Percentiles rank a stretch among this genome's conserved stretches.
phyloP scores from a whole-genome alignment of 2,797 vertebrate genomes.

The Tenualosa ilisha region DNA sequence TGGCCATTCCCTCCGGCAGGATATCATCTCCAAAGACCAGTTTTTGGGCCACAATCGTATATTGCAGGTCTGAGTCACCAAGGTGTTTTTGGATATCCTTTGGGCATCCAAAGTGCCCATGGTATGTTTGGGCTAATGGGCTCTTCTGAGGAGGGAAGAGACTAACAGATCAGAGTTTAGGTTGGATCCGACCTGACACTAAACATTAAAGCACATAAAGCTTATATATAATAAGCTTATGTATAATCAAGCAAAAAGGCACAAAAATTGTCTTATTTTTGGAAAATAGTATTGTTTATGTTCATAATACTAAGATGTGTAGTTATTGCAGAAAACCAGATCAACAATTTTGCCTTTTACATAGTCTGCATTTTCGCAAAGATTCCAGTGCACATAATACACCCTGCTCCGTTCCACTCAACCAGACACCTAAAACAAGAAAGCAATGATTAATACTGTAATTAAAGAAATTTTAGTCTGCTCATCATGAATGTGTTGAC shows the following conservation, averaged over 20 bases:
- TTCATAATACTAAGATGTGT: no score
- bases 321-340: no score
- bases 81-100: neutral
- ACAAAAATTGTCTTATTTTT: neutral
- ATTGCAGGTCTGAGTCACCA: neutral
- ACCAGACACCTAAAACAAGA: neutral
- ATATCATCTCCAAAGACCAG: constrained; percentile 1
- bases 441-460: neutral
- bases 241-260: neutral
- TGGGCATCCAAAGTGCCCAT: neutral
- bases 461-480: neutral
- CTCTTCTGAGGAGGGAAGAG: neutral
- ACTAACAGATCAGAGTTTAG: neutral
- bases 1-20: constrained; percentile 10
- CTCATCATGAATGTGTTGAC: neutral
- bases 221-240: no score
- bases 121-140: neutral
- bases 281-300: neutral
- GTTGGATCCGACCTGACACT: neutral
- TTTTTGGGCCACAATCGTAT: neutral
- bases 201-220: no score
- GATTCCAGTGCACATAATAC: neutral
- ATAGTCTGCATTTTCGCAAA: neutral
- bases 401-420: neutral
- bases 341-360: no score